These are phyloP conservation scores for Schizothorax lantsangensis DNA, from an alignment of 2,797 vertebrate genomes.

Conservation along the genomic window DNA sequence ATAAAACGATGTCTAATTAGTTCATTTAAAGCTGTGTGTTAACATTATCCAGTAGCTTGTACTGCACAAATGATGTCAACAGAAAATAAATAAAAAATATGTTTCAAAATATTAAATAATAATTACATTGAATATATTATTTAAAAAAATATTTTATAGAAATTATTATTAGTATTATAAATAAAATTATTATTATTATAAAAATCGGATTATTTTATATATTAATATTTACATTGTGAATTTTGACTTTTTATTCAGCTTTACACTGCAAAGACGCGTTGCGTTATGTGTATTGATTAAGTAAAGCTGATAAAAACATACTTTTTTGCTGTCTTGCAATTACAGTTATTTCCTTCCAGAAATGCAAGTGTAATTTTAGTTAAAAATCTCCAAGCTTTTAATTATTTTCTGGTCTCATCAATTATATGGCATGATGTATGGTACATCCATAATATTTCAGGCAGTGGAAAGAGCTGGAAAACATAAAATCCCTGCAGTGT, in stretches of 20 bases:
- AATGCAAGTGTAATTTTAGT: neutral
- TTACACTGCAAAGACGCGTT: neutral
- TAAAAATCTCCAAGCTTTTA: neutral
- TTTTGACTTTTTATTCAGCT: neutral
- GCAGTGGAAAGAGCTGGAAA: conserved; percentile 49
- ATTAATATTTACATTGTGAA: neutral
- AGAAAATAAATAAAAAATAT: too few relatives aligned
- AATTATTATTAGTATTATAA: too few relatives aligned
- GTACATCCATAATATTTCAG: conserved; percentile 31
- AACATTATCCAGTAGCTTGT: neutral
- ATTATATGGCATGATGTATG: neutral
- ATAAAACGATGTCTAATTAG: neutral
- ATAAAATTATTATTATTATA: neutral
- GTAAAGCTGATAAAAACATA: neutral
- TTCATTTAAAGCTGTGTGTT: neutral
- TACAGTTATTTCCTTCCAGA: neutral
- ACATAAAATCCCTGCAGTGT: neutral
- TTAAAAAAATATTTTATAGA: too few relatives aligned
- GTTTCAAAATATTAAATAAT: too few relatives aligned
- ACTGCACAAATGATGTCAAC: neutral
- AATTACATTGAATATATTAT: too few relatives aligned
- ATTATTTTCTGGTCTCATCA: neutral
- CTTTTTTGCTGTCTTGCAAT: neutral
- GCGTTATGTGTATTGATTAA: neutral
- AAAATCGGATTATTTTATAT: neutral